Evolutionary conservation across 2,113 vertebrate species (phyloP).

Genomic region (Scatophagus argus): DNA sequence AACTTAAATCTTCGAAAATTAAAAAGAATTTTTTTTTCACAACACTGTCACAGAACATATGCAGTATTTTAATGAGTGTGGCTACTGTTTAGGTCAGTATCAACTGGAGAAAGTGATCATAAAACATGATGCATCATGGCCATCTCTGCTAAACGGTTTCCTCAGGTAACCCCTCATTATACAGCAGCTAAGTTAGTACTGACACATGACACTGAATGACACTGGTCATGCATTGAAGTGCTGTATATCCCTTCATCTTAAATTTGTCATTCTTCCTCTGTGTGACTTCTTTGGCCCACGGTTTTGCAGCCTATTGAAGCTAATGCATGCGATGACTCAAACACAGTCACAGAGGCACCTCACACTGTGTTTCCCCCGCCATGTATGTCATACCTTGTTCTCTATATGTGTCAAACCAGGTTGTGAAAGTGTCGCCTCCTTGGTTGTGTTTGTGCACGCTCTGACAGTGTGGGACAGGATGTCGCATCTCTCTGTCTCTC

Average conservation of each 20-base stretch:
- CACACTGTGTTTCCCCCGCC: not conserved
- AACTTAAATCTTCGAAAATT: not conserved
- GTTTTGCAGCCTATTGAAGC: not conserved
- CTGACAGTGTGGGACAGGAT: slow-evolving; percentile 34
- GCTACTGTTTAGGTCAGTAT: not conserved
- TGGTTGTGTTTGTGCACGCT: not conserved
- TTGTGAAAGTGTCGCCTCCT: not conserved
- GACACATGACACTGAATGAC: not conserved
- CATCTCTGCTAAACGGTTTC: not conserved
- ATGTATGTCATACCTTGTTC: not conserved
- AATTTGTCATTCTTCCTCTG: not conserved
- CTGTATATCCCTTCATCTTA: not conserved
- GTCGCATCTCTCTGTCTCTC: not conserved
- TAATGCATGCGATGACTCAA: not conserved
- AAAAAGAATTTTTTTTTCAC: slow-evolving; percentile 3
- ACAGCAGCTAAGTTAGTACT: not conserved
- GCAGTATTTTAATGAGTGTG: not conserved
- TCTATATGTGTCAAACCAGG: slow-evolving; percentile 3
- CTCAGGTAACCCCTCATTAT: slow-evolving; percentile 2
- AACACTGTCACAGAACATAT: not conserved
- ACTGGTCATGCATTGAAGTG: not conserved
- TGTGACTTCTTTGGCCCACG: not conserved
- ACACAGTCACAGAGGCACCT: not conserved
- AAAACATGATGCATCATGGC: slow-evolving; percentile 8
- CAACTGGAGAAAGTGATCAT: not conserved